These are phyloP conservation scores for Bombyx huttoni DNA, from an alignment of 2,888 invertebrate genomes.

Conservation along the genomic window DNA sequence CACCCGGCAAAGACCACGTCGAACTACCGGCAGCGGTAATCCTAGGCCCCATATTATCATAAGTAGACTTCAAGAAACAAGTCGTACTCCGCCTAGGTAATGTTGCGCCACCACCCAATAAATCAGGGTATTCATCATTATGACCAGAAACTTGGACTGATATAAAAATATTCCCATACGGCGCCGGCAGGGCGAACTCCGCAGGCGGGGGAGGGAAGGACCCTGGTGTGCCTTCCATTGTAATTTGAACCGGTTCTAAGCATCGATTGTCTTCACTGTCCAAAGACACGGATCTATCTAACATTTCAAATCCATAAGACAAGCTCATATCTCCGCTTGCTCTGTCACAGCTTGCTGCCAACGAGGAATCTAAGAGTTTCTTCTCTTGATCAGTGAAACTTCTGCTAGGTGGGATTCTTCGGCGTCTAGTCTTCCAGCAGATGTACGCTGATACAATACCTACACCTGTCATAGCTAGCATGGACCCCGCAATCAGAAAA, in stretches of 20 bases:
- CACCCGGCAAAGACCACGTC: constrained; percentile 83
- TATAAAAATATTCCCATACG: constrained; percentile 85
- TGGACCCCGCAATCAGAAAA: constrained; percentile 79
- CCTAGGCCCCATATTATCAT: constrained; percentile 92
- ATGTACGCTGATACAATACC: constrained; percentile 65
- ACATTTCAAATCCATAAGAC: constrained; percentile 66
- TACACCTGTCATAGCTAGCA: constrained; percentile 77
- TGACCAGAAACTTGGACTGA: constrained; percentile 83
- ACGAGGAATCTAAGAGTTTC: constrained; percentile 84
- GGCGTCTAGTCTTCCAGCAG: constrained; percentile 79
- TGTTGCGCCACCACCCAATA: constrained; percentile 71
- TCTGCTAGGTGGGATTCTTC: constrained; percentile 76
- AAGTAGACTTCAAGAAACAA: constrained; percentile 76
- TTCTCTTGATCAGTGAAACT: constrained; percentile 92
- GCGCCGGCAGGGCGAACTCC: constrained; percentile 60
- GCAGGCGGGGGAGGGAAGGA: constrained; percentile 59
- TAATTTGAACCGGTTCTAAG: constrained; percentile 75
- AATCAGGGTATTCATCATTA: constrained; percentile 83
- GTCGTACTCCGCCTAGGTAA: constrained; percentile 64
- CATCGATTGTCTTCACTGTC: constrained; percentile 62
- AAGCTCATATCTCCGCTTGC: constrained; percentile 76
- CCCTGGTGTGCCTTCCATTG: constrained; percentile 66
- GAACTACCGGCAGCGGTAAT: constrained; percentile 92
- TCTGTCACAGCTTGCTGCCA: constrained; percentile 74
- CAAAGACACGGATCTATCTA: constrained; percentile 60